Evolutionary conservation across 2,113 vertebrate species (phyloP).

Genomic region (Oryctolagus cuniculus): mOryCun1.1 NC_091433.1:146498501-146499000

Average conservation of each 20-base stretch:
- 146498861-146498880: slow-evolving; percentile 11
- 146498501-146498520: neutral
- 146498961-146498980: neutral
- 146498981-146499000: neutral
- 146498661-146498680: neutral
- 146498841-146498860: neutral
- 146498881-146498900: slow-evolving; percentile 18
- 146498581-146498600: neutral
- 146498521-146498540: neutral
- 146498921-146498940: neutral
- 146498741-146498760: neutral
- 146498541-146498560: neutral
- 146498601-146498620: neutral
- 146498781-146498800: neutral
- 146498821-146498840: neutral
- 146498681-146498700: neutral
- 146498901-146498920: neutral
- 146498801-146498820: neutral
- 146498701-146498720: neutral
- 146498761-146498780: neutral
- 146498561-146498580: neutral
- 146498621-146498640: slow-evolving; percentile 13
- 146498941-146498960: neutral
- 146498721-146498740: neutral
- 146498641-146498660: slow-evolving; percentile 22